phyloP scores from a whole-genome alignment of 2,888 invertebrate species.

The Tholera decimalis region DNA sequence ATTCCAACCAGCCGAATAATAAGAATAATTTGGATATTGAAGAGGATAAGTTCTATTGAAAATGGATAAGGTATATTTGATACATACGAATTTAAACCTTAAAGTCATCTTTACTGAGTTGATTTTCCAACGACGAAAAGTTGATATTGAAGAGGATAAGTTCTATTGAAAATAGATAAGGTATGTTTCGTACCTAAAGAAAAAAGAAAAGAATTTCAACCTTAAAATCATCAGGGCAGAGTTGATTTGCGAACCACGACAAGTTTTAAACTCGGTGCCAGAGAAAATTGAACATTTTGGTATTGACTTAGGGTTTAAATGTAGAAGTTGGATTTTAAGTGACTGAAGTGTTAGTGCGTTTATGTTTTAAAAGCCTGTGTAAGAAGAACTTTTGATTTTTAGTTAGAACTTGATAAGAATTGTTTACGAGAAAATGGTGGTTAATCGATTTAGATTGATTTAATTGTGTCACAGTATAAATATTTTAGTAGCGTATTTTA shows the following conservation, averaged over 20 bases:
- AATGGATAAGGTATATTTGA: conserved; percentile 13
- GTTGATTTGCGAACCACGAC: background rate
- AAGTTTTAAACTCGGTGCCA: conserved; percentile 1
- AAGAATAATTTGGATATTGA: conserved; percentile 92
- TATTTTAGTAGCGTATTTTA: background rate
- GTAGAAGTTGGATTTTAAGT: background rate
- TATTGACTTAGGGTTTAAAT: conserved; percentile 2
- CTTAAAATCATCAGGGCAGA: background rate
- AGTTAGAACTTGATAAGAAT: conserved; percentile 5
- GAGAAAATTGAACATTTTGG: background rate
- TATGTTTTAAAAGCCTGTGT: conserved; percentile 48
- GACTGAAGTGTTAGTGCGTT: conserved; percentile 22
- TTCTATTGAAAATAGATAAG: conserved; percentile 88
- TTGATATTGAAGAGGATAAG: conserved; percentile 92
- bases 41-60: conserved; percentile 93
- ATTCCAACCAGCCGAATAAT: conserved; percentile 94
- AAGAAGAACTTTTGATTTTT: conserved; percentile 11
- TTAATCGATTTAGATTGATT: conserved; percentile 8
- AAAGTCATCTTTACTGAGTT: background rate
- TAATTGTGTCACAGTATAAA: conserved; percentile 11
- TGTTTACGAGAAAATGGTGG: conserved; percentile 5
- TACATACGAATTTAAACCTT: conserved; percentile 23
- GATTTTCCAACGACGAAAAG: conserved; percentile 9
- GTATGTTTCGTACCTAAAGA: conserved; percentile 15
- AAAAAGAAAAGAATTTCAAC: conserved; percentile 10